phyloP scores from a whole-genome alignment of 2,797 vertebrate species.

The Carcharodon carcharias region DNA sequence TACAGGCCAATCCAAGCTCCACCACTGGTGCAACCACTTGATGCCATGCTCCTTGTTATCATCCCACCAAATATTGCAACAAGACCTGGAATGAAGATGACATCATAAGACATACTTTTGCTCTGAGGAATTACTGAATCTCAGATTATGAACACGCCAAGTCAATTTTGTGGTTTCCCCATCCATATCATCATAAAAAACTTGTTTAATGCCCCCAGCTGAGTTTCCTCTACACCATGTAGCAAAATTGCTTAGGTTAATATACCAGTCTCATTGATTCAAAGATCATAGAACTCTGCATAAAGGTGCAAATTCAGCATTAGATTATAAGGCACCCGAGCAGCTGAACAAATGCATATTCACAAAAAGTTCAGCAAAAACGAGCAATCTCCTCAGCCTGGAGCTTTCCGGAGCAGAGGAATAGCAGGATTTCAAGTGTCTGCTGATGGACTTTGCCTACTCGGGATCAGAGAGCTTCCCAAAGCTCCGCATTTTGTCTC shows the following conservation, averaged over 20 bases:
- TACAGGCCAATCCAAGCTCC: neutral
- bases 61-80: neutral
- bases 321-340: neutral
- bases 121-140: neutral
- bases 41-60: neutral
- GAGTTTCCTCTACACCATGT: neutral
- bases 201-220: neutral
- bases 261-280: neutral
- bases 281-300: neutral
- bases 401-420: too few species aligned
- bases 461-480: too few species aligned
- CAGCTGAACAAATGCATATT: neutral
- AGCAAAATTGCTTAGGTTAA: neutral
- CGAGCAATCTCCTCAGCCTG: too few species aligned
- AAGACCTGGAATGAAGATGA: neutral
- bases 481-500: too few species aligned
- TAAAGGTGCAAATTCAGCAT: neutral
- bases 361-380: too few species aligned
- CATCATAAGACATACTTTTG: neutral
- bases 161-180: neutral
- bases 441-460: too few species aligned
- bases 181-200: too few species aligned
- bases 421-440: too few species aligned
- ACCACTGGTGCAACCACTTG: neutral
- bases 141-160: neutral